Conservation (phyloP, 2,113 vertebrate species). For the Xenopus borealis region DNA sequence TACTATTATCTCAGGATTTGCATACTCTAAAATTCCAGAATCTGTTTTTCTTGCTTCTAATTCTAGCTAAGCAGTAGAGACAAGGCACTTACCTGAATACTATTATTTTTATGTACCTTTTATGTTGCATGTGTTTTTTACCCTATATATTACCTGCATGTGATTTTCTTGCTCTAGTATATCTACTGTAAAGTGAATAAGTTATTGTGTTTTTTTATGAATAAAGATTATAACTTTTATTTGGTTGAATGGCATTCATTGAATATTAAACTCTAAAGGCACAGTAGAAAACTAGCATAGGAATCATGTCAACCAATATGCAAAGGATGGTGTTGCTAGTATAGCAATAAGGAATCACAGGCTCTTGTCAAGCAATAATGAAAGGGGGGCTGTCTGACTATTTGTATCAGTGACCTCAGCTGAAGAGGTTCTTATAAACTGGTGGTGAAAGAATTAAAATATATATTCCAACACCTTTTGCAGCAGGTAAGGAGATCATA, state of each 20-base stretch:
- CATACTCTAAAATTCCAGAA: background rate
- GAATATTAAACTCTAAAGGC: no score
- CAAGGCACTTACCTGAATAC: background rate
- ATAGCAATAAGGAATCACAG: no score
- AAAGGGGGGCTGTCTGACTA: no score
- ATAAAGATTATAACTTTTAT: slow-evolving; percentile 15
- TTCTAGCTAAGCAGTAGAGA: background rate
- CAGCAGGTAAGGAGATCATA: no score
- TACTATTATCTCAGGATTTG: background rate
- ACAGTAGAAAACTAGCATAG: no score
- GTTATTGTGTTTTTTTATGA: slow-evolving; percentile 42
- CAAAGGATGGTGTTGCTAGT: no score
- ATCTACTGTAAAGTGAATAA: slow-evolving; percentile 40
- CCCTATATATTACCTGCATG: slow-evolving; percentile 17
- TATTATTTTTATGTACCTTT: background rate
- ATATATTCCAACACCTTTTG: no score
- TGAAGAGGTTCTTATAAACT: no score
- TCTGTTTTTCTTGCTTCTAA: background rate
- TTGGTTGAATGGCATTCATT: background rate
- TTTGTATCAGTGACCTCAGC: no score
- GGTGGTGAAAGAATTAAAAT: no score
- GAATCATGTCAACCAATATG: no score
- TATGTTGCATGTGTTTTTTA: background rate
- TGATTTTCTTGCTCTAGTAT: slow-evolving; percentile 4
- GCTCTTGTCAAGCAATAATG: no score